Conservation (phyloP, 23 tunicate species). For the Trididemnum clinides region DNA sequence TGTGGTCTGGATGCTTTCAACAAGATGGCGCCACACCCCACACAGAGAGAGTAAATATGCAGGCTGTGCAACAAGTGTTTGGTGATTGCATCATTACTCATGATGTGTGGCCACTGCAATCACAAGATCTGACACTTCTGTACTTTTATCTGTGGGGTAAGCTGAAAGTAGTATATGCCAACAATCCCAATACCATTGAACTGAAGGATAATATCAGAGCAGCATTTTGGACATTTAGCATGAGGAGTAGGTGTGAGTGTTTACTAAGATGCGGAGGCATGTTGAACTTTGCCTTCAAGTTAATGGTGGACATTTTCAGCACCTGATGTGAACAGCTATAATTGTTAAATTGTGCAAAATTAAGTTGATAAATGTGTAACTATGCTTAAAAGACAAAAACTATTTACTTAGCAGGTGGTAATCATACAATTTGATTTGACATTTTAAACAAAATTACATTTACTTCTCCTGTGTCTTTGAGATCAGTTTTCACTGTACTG, state of each 20-base stretch:
- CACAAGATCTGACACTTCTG: background rate
- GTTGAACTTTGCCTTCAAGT: background rate
- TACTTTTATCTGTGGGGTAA: background rate
- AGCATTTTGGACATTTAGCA: background rate
- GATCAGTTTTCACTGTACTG: too few species aligned
- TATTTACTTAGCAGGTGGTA: too few species aligned
- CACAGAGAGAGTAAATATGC: background rate
- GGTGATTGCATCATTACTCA: too few species aligned
- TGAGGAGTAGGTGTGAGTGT: background rate
- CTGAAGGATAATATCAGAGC: background rate
- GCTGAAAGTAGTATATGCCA: background rate
- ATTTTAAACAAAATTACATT: too few species aligned
- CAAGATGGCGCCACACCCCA: background rate
- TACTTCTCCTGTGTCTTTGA: too few species aligned
- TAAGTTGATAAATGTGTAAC: too few species aligned
- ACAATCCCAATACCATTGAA: background rate
- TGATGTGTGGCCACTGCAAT: background rate
- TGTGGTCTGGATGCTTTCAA: background rate
- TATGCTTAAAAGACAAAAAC: too few species aligned
- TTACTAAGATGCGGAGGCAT: background rate
- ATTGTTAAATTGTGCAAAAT: too few species aligned
- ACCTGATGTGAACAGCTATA: background rate
- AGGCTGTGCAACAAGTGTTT: background rate
- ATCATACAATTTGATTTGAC: too few species aligned
- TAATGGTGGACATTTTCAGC: background rate